phyloP scores from a whole-genome alignment of 1,140 invertebrate genomes.

The Subanguina moxae region DNA sequence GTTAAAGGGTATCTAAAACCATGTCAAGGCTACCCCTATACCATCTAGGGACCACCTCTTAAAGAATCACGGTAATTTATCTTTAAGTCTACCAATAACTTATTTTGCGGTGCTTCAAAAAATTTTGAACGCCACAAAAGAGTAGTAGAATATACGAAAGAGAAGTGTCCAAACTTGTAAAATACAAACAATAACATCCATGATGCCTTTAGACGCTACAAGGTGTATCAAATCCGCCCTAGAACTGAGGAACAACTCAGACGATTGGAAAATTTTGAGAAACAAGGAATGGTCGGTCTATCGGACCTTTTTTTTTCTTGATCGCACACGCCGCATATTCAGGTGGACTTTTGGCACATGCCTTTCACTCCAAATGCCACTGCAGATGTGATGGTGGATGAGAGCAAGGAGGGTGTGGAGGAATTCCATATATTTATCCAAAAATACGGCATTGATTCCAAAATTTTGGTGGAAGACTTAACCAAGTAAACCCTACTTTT shows the following conservation, averaged over 20 bases:
- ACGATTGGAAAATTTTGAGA: constrained; percentile 13
- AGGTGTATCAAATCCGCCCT: constrained; percentile 27
- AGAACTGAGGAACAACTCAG: constrained; percentile 16
- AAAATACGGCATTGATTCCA: constrained; percentile 18
- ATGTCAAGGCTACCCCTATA: no score
- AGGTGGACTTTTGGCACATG: constrained; percentile 35
- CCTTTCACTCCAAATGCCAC: constrained; percentile 15
- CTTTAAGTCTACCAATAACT: no score
- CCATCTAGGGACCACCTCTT: no score
- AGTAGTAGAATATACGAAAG: no score
- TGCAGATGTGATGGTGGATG: constrained; percentile 36
- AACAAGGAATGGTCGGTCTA: constrained; percentile 15
- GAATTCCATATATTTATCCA: constrained; percentile 19
- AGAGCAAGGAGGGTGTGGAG: constrained; percentile 9
- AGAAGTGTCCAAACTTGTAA: no score
- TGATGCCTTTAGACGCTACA: constrained; percentile 15
- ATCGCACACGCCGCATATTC: neutral
- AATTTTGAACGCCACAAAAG: no score
- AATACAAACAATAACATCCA: no score
- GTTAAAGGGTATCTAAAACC: no score
- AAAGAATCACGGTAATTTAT: no score
- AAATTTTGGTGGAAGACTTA: constrained; percentile 33
- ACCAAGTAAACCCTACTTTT: constrained; percentile 23
- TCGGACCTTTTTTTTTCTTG: neutral
- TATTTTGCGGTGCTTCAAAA: no score